Conservation (phyloP, 1,140 invertebrate genomes). For the Acromyrmex heyeri region DNA sequence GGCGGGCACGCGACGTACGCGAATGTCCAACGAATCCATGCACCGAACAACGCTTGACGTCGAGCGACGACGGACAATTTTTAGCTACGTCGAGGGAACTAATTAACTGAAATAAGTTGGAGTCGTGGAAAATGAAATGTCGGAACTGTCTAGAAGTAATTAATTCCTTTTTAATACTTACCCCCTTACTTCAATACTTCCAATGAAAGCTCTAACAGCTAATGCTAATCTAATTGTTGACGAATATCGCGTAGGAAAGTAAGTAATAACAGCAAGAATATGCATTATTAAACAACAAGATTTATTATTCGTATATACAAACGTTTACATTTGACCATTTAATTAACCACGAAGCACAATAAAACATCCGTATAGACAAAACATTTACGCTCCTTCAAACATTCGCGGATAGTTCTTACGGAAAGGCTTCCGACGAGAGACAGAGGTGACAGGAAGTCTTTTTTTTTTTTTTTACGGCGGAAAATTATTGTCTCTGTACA, state of each 20-base stretch:
- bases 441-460: conserved; percentile 2
- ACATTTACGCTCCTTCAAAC: conserved; percentile 56
- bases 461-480: conserved; percentile 11
- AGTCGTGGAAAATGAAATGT: conserved; percentile 2
- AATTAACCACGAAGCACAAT: conserved; percentile 62
- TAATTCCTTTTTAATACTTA: conserved; percentile 34
- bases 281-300: conserved; percentile 80
- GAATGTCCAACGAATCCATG: conserved; percentile 3
- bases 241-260: background rate
- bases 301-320: conserved; percentile 82
- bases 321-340: conserved; percentile 75
- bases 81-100: conserved; percentile 10
- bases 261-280: background rate
- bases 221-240: background rate
- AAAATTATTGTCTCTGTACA: conserved; percentile 80
- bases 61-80: conserved; percentile 13
- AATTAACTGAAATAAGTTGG: conserved; percentile 37
- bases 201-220: background rate
- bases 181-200: no score
- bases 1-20: conserved; percentile 35
- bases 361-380: conserved; percentile 52
- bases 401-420: conserved; percentile 38
- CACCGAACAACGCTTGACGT: background rate
- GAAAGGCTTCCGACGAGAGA: conserved; percentile 48
- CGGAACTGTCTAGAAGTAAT: conserved; percentile 12